Conservation (phyloP, 2,113 vertebrate genomes). For the Tychaedon coryphoeus region DNA sequence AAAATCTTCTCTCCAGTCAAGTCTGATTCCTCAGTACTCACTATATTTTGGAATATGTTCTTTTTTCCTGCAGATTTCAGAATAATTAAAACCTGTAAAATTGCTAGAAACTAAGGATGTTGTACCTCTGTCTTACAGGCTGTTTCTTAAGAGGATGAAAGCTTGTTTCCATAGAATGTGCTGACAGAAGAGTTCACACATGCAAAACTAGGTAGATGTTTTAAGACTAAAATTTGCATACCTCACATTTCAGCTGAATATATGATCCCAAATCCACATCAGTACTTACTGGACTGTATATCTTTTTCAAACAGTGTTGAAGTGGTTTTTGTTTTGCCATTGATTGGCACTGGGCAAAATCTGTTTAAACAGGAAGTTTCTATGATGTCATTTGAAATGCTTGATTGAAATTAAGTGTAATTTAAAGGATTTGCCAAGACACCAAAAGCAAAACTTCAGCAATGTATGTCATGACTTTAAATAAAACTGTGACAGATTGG, state of each 20-base stretch:
- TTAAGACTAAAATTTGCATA: neutral
- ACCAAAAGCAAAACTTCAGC: conserved; percentile 52
- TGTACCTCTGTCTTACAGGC: neutral
- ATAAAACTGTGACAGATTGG: conserved; percentile 53
- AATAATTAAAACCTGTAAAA: neutral
- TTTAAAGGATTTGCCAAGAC: conserved; percentile 54
- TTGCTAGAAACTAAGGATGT: neutral
- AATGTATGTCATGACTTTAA: conserved; percentile 40
- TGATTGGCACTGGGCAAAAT: conserved; percentile 34
- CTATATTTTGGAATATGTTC: neutral
- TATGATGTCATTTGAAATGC: conserved; percentile 52
- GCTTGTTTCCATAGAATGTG: neutral
- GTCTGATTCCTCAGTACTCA: neutral
- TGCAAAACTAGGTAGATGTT: neutral
- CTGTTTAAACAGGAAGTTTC: conserved; percentile 30
- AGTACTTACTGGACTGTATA: neutral
- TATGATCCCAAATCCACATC: neutral
- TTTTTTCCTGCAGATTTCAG: neutral
- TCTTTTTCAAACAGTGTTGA: neutral
- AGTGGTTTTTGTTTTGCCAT: neutral
- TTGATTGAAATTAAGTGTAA: conserved; percentile 48
- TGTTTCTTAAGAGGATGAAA: neutral
- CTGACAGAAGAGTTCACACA: neutral
- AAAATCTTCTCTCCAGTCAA: neutral
- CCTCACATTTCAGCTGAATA: neutral